A percentile compares a stretch with the other conserved stretches of the same genome.
Evolutionary conservation across 2,113 vertebrate genomes (phyloP).

Genomic region (Copsychus sechellarum): DNA sequence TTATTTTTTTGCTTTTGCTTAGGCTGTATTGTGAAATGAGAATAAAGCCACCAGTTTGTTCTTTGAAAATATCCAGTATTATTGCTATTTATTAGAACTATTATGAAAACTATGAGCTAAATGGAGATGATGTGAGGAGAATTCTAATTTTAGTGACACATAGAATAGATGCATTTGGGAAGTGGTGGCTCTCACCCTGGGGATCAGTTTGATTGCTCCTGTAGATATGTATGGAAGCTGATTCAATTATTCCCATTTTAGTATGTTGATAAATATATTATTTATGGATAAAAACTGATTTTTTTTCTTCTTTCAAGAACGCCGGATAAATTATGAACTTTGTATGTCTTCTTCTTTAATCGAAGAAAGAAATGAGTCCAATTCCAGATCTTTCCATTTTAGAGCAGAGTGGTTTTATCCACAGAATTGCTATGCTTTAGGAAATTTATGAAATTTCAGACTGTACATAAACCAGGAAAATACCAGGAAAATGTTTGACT

Average conservation of each 20-base stretch:
- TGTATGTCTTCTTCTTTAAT: not conserved
- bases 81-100: slow-evolving; percentile 9
- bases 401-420: not conserved
- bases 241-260: not conserved
- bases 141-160: not conserved
- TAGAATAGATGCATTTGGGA: not conserved
- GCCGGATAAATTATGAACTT: not conserved
- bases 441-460: not conserved
- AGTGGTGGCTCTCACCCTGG: not conserved
- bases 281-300: not conserved
- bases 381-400: not conserved
- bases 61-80: slow-evolving; percentile 4
- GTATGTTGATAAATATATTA: not conserved
- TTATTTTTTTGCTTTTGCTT: not conserved
- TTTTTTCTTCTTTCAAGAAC: not conserved
- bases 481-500: not conserved
- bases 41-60: slow-evolving; percentile 7
- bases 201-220: not conserved
- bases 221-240: not conserved
- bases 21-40: not conserved
- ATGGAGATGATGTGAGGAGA: not conserved
- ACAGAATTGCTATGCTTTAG: not conserved
- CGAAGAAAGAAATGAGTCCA: not conserved
- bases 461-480: not conserved
- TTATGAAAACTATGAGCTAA: not conserved